Conservation (phyloP, 2,888 invertebrate species). For the Philaethria dido region DNA sequence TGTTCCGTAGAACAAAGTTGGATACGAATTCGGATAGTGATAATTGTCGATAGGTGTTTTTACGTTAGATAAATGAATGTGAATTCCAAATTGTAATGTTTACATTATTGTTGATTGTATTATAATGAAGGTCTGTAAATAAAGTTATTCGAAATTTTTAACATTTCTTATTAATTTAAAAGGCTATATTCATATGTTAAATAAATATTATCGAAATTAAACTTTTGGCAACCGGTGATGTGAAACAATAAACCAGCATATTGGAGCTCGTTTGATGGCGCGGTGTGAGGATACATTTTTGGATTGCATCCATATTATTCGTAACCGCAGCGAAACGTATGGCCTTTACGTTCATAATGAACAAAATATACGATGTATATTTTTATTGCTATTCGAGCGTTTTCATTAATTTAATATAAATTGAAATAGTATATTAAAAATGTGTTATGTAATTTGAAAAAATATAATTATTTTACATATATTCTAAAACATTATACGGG, state of each 20-base stretch:
- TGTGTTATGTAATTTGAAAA: slow-evolving; percentile 16
- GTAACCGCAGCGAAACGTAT: slow-evolving; percentile 62
- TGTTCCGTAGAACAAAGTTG: slow-evolving; percentile 51
- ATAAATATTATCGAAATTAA: slow-evolving; percentile 47
- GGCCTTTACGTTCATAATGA: slow-evolving; percentile 61
- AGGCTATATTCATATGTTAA: slow-evolving; percentile 30
- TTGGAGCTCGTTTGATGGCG: slow-evolving; percentile 53
- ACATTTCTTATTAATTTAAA: slow-evolving; percentile 47
- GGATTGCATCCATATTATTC: slow-evolving; percentile 75
- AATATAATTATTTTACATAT: not conserved
- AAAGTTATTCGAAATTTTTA: slow-evolving; percentile 80
- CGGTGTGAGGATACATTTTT: slow-evolving; percentile 63
- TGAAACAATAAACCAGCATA: slow-evolving; percentile 52
- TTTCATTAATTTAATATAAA: slow-evolving; percentile 42
- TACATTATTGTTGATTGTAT: slow-evolving; percentile 81
- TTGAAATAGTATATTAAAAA: slow-evolving; percentile 37
- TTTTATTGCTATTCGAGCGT: slow-evolving; percentile 47
- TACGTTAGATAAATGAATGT: slow-evolving; percentile 80
- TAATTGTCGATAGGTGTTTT: slow-evolving; percentile 75
- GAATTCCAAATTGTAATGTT: slow-evolving; percentile 75
- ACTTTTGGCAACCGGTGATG: slow-evolving; percentile 52
- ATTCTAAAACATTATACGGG: not conserved
- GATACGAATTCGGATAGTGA: slow-evolving; percentile 65
- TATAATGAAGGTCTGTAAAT: slow-evolving; percentile 82
- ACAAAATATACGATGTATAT: slow-evolving; percentile 52